Evolutionary conservation across 2,888 invertebrate genomes (phyloP).

Genomic region (Clistopyga incitator): DNA sequence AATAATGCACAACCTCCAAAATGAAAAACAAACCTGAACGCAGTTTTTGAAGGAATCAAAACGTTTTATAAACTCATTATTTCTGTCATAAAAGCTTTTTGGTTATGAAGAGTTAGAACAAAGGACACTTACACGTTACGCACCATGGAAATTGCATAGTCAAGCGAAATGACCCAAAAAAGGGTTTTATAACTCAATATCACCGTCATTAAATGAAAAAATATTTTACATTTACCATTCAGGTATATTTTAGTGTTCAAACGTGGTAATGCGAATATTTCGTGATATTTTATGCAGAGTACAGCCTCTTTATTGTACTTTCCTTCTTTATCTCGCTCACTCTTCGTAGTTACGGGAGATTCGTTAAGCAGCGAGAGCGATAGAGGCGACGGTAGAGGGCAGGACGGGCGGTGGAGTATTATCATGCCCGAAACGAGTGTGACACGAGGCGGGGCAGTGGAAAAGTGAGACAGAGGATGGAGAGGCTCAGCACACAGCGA

Average conservation of each 20-base stretch:
- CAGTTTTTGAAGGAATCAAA: too few relatives aligned
- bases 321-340: constrained; percentile 24
- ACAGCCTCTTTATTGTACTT: constrained; percentile 15
- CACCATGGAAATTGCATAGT: too few relatives aligned
- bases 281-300: constrained; percentile 6
- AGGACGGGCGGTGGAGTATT: constrained; percentile 44
- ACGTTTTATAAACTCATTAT: background rate
- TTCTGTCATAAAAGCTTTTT: background rate
- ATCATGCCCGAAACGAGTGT: constrained; percentile 52
- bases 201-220: background rate
- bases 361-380: constrained; percentile 45
- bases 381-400: background rate
- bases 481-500: constrained; percentile 52
- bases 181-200: background rate
- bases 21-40: background rate
- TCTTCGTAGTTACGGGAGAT: constrained; percentile 29
- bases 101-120: background rate
- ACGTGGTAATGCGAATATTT: constrained; percentile 4
- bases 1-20: too few relatives aligned
- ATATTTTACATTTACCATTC: constrained; percentile 7
- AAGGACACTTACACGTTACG: too few relatives aligned
- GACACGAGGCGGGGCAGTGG: constrained; percentile 21
- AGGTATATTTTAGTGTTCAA: constrained; percentile 17
- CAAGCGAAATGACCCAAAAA: background rate
- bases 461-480: background rate